Conservation (phyloP, 2,888 invertebrate genomes). For the Hirtodrosophila alboralis region DNA sequence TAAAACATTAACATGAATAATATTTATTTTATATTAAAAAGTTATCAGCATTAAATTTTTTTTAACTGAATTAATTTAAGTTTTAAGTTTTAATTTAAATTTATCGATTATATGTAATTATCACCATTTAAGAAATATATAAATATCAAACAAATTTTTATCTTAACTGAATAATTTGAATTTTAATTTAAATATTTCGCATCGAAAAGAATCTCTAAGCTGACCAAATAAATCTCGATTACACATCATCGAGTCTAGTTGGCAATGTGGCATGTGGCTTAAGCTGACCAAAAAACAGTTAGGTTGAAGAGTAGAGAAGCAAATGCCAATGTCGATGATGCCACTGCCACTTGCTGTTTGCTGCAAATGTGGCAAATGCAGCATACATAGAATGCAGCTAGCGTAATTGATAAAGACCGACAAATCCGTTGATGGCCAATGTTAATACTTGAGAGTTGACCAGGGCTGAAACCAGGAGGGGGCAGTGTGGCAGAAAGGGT, state of each 20-base stretch:
- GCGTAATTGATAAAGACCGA: constrained; percentile 81
- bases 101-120: too few species aligned
- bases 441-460: constrained; percentile 57
- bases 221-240: constrained; percentile 60
- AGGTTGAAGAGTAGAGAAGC: constrained; percentile 24
- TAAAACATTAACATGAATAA: too few species aligned
- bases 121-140: too few species aligned
- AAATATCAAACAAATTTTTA: too few species aligned
- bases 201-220: constrained; percentile 35
- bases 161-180: too few species aligned
- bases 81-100: too few species aligned
- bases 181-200: constrained; percentile 11
- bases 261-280: constrained; percentile 55
- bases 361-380: constrained; percentile 60
- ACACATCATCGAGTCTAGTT: constrained; percentile 47
- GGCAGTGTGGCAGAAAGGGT: too few species aligned
- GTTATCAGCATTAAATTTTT: too few species aligned
- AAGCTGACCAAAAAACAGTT: constrained; percentile 57
- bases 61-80: too few species aligned
- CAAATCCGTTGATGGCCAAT: constrained; percentile 78
- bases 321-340: constrained; percentile 59
- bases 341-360: constrained; percentile 71
- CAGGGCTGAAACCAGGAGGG: constrained; percentile 19
- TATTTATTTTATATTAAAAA: too few species aligned
- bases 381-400: constrained; percentile 41